These are phyloP conservation scores for Rhopalosiphum nymphaeae DNA, from an alignment of 2,888 invertebrate species.

Conservation along the genomic window DNA sequence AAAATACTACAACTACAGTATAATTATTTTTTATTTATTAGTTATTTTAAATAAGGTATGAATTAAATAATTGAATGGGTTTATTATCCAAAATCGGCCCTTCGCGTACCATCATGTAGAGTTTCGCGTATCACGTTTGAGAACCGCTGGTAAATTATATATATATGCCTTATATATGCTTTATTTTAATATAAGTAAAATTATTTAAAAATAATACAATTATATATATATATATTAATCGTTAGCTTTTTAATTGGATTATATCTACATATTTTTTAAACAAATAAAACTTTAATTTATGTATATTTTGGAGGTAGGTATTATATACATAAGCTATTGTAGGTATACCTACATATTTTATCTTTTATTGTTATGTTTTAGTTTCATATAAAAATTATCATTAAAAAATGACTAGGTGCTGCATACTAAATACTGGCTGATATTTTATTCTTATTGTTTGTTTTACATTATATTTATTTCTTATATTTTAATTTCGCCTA, in stretches of 20 bases:
- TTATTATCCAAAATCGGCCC: too few relatives aligned
- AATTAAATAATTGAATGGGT: too few relatives aligned
- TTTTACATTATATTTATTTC: not conserved
- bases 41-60: too few relatives aligned
- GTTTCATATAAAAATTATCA: not conserved
- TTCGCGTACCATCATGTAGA: too few relatives aligned
- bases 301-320: not conserved
- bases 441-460: not conserved
- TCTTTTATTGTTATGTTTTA: not conserved
- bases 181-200: not conserved
- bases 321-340: not conserved
- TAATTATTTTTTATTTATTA: too few relatives aligned
- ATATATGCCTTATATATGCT: not conserved
- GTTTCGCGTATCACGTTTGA: too few relatives aligned
- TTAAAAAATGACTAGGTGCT: not conserved
- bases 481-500: not conserved
- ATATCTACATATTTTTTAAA: not conserved
- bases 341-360: not conserved
- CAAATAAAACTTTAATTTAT: not conserved
- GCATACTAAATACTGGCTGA: not conserved
- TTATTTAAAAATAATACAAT: not conserved
- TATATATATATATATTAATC: not conserved
- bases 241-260: not conserved
- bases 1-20: too few relatives aligned
- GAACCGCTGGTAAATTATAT: too few relatives aligned